These are phyloP conservation scores for Drosophila conformis DNA, from an alignment of 2,888 invertebrate genomes.

Conservation along the genomic window DNA sequence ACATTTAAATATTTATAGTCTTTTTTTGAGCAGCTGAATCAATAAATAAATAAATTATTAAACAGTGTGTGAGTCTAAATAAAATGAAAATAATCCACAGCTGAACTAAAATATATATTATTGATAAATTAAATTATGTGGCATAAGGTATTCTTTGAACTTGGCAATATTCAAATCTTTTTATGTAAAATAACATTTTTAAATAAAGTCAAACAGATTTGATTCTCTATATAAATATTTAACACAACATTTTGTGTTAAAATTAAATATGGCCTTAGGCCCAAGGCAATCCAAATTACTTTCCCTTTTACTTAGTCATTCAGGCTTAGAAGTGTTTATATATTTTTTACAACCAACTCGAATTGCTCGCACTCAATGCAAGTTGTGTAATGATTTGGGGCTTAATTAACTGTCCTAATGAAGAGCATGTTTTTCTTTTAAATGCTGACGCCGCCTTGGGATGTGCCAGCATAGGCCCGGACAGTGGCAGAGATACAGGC, in stretches of 20 bases:
- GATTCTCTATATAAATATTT: neutral
- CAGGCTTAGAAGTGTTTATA: conserved; percentile 6
- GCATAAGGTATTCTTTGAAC: neutral
- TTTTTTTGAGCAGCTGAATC: neutral
- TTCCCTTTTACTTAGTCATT: neutral
- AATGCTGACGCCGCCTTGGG: conserved; percentile 48
- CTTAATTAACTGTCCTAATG: conserved; percentile 77
- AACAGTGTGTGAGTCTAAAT: neutral
- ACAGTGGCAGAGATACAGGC: neutral
- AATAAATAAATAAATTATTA: neutral
- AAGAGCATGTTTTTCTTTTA: conserved; percentile 54
- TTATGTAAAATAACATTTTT: neutral
- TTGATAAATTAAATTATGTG: neutral
- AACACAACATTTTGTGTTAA: neutral
- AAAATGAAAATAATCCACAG: neutral
- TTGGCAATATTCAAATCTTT: neutral
- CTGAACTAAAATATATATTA: neutral
- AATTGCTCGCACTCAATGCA: conserved; percentile 57
- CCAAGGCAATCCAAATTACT: conserved; percentile 22
- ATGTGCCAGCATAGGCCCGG: conserved; percentile 15
- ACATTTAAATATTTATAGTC: neutral
- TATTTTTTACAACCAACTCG: conserved; percentile 1
- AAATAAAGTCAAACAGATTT: neutral
- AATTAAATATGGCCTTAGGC: neutral
- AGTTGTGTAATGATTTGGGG: conserved; percentile 66